Percentiles rank a stretch among this genome's conserved stretches.
phyloP scores from a whole-genome alignment of 2,888 invertebrate species.

The Tetramorium bicarinatum region DNA sequence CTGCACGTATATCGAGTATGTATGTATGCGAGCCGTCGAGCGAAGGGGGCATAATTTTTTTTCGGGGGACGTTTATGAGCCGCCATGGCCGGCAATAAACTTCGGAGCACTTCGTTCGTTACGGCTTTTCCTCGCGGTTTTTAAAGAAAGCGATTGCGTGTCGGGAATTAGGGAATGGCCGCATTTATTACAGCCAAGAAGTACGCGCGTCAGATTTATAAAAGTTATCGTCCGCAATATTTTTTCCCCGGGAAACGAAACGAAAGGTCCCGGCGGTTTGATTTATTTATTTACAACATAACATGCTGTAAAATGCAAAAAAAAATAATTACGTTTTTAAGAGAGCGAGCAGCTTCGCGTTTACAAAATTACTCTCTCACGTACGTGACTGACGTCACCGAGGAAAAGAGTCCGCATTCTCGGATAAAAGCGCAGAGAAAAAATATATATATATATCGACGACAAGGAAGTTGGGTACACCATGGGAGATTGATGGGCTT shows the following conservation, averaged over 20 bases:
- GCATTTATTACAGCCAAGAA: background rate
- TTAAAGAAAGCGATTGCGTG: background rate
- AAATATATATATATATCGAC: too few species aligned
- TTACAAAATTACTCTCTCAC: background rate
- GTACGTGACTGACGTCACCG: background rate
- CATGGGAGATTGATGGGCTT: slow-evolving; percentile 78
- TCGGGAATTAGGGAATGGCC: background rate
- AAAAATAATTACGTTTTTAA: background rate
- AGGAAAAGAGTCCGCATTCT: background rate
- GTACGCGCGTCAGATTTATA: background rate
- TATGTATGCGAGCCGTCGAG: background rate
- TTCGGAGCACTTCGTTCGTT: slow-evolving; percentile 11
- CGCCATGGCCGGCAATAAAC: slow-evolving; percentile 16
- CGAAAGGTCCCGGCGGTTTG: background rate
- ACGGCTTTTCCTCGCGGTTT: background rate
- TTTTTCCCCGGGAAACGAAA: background rate
- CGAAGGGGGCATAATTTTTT: background rate
- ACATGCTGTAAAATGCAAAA: background rate
- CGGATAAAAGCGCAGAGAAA: slow-evolving; percentile 23
- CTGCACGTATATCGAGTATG: background rate
- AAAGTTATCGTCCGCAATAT: background rate
- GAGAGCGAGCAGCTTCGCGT: background rate
- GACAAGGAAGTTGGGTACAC: slow-evolving; percentile 72
- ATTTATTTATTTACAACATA: background rate
- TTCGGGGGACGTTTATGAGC: slow-evolving; percentile 10